Percentiles rank a stretch among this genome's conserved stretches.
These are phyloP conservation scores for Peromyscus polionotus DNA, from an alignment of 2,113 vertebrate species.

Conservation along the genomic window DNA sequence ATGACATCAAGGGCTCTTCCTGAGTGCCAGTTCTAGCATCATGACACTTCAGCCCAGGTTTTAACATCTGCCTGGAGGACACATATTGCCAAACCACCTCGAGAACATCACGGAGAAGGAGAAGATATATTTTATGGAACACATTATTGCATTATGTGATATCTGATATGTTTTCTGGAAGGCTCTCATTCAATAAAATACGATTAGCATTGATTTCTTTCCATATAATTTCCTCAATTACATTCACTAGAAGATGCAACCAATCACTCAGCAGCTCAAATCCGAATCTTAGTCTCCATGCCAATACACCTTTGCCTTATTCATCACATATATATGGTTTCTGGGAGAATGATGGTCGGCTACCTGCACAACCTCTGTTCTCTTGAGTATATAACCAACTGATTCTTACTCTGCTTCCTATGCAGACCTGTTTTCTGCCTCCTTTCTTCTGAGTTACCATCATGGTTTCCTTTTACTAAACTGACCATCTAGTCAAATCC, in stretches of 20 bases:
- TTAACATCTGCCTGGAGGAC: neutral
- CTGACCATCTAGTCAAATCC: neutral
- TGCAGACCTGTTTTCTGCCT: neutral
- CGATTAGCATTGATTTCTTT: neutral
- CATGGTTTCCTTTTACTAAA: neutral
- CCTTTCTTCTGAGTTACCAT: neutral
- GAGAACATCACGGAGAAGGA: neutral
- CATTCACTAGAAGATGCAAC: neutral
- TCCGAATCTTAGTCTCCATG: neutral
- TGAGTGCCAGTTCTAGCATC: neutral
- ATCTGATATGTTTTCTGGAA: constrained; percentile 41
- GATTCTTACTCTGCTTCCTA: neutral
- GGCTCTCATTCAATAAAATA: neutral
- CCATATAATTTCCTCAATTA: constrained; percentile 1
- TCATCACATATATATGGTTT: neutral
- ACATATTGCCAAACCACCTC: neutral
- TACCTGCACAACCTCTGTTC: neutral
- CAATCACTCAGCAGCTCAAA: neutral
- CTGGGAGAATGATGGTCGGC: neutral
- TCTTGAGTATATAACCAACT: neutral
- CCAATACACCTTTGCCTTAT: neutral
- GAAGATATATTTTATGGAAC: neutral
- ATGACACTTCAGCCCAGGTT: neutral
- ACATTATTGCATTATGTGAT: neutral
- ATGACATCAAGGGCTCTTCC: neutral